phyloP scores from a whole-genome alignment of 2,888 invertebrate genomes.

The Maniola hyperantus region DNA sequence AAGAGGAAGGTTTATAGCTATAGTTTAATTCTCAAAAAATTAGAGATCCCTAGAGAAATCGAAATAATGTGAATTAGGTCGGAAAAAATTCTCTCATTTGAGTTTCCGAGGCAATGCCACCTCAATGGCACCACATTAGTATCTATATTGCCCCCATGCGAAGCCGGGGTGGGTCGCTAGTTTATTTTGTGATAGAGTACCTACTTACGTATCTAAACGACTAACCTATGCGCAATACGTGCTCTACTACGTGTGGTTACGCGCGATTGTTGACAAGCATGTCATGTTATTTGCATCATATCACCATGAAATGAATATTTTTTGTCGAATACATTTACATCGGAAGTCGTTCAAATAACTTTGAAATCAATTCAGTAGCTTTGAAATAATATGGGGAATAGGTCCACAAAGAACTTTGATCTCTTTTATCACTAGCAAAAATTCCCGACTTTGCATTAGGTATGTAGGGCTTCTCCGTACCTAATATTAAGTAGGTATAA shows the following conservation, averaged over 20 bases:
- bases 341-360: not conserved
- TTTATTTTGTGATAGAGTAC: too few relatives aligned
- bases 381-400: not conserved
- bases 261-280: not conserved
- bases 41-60: too few relatives aligned
- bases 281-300: not conserved
- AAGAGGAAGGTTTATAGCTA: too few relatives aligned
- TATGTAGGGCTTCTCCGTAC: too few relatives aligned
- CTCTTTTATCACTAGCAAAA: not conserved
- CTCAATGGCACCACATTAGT: too few relatives aligned
- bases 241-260: not conserved
- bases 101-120: too few relatives aligned
- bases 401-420: not conserved
- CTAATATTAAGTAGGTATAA: too few relatives aligned
- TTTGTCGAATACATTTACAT: constrained; percentile 5
- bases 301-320: constrained; percentile 6
- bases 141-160: too few relatives aligned
- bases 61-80: too few relatives aligned
- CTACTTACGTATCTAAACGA: not conserved
- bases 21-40: too few relatives aligned
- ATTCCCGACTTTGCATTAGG: not conserved
- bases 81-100: too few relatives aligned
- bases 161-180: too few relatives aligned
- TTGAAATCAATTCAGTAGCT: not conserved
- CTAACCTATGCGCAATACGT: not conserved